Conservation (phyloP, 2,113 vertebrate species). For the Reinhardtius hippoglossoides region DNA sequence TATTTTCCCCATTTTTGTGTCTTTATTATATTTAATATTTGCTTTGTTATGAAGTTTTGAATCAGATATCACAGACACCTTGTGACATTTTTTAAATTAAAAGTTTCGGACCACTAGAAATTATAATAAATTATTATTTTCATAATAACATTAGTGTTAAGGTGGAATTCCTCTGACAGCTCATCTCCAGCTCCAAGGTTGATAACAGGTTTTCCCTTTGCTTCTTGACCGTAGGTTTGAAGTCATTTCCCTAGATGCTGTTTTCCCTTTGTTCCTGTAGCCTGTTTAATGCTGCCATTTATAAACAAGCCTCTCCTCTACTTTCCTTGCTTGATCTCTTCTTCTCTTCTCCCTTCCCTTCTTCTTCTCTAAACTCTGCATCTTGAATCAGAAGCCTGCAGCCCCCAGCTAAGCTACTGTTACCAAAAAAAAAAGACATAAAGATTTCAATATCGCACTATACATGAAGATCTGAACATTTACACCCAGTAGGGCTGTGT, state of each 20-base stretch:
- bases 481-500: constrained; percentile 3
- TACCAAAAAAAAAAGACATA: neutral
- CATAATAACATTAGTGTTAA: neutral
- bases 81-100: too few species aligned
- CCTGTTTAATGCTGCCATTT: constrained; percentile 53
- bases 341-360: constrained; percentile 24
- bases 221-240: constrained; percentile 20
- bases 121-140: too few species aligned
- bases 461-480: neutral
- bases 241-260: constrained; percentile 32
- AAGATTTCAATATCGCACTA: neutral
- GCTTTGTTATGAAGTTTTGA: too few species aligned
- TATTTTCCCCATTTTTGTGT: neutral
- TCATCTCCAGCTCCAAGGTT: constrained; percentile 6
- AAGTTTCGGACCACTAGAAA: neutral
- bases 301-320: constrained; percentile 47
- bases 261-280: constrained; percentile 38
- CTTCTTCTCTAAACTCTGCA: constrained; percentile 36
- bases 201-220: constrained; percentile 21
- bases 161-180: constrained; percentile 59
- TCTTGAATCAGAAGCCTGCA: constrained; percentile 61
- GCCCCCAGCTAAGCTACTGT: constrained; percentile 25
- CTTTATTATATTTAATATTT: neutral
- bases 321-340: constrained; percentile 59
- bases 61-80: too few species aligned